A percentile compares a stretch with the other conserved stretches of the same genome.
phyloP scores from a whole-genome alignment of 2,888 invertebrate species.

The Catocala nupta region DNA sequence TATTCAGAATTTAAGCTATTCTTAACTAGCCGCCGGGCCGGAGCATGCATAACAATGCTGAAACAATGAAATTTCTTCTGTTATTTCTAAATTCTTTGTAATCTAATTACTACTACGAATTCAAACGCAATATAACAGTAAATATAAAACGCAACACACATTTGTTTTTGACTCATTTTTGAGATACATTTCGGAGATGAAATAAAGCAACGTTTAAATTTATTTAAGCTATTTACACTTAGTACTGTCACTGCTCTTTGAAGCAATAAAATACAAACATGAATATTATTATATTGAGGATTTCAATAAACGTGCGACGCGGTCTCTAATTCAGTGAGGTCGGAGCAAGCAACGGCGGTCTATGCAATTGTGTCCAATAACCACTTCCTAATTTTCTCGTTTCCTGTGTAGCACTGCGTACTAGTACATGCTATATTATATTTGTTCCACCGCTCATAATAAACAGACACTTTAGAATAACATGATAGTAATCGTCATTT shows the following conservation, averaged over 20 bases:
- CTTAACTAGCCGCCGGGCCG: not conserved
- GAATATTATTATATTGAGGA: not conserved
- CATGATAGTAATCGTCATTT: not conserved
- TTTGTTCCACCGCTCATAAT: not conserved
- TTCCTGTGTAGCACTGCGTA: slow-evolving; percentile 67
- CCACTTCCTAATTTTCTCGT: slow-evolving; percentile 84
- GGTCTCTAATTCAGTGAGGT: slow-evolving; percentile 31
- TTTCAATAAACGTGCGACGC: slow-evolving; percentile 10
- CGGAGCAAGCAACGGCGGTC: slow-evolving; percentile 40
- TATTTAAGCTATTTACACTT: no score
- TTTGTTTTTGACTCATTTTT: no score
- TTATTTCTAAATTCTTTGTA: no score
- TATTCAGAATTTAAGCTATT: slow-evolving; percentile 7
- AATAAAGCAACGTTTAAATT: no score
- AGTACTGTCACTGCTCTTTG: no score
- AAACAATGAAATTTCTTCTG: no score
- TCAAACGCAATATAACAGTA: no score
- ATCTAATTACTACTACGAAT: no score
- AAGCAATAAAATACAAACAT: no score
- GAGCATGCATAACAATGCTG: no score
- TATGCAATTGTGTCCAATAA: slow-evolving; percentile 81
- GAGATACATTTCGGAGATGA: no score
- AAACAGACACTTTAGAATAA: not conserved
- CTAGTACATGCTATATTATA: slow-evolving; percentile 14
- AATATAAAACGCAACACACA: no score